Evolutionary conservation across 2,113 vertebrate genomes (phyloP), one percentile per base, ranked within the genome.

Genomic region (Dromas ardeola): DNA sequence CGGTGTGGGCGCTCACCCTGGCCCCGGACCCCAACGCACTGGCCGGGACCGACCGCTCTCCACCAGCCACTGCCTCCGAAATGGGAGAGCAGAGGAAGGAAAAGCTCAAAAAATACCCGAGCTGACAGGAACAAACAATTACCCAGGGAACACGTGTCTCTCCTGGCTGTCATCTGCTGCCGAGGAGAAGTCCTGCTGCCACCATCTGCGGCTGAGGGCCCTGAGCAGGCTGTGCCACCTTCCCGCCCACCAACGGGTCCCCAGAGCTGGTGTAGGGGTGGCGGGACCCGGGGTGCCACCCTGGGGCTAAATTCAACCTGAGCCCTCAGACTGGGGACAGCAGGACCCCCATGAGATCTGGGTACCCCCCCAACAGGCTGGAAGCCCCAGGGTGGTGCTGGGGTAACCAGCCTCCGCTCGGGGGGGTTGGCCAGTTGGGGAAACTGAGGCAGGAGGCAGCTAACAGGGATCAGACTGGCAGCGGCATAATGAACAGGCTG

Each of bases 71-170:
- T 74, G 77, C 89, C 76, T 85, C 89, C 38, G 1, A 89, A 81
- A 56, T 0, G 3, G 55, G 79, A 70, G 65, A 83, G 83, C 67
- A 86, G 81, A 86, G 86, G 78, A 87, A 90, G 66, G 63, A 66
- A 86, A 94, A 95, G 81, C 81, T 88, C 90, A 72, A 82, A 94
- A 92, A 90, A 95, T 85, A 90, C 56, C 61, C 43, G 1, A 90
- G 78, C 90, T 93, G 94, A 78, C 74, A 70, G 89, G 94, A 95
- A 93, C 94, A 92, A 77, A 91, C 88, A 86, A 80, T 94, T 62
- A 61, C 45, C 84, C 93, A 13, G 53, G 52, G 90, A 91, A 84
- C 96, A 97, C 84, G 71, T 86, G 93, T 61, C 70, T 85, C 56
- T 62, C 63, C 94, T 85, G 82, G 73, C 90, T 85, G 84, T 71